Evolutionary conservation across 2,888 invertebrate species (phyloP).

Genomic region (Isoperla grammatica): DNA sequence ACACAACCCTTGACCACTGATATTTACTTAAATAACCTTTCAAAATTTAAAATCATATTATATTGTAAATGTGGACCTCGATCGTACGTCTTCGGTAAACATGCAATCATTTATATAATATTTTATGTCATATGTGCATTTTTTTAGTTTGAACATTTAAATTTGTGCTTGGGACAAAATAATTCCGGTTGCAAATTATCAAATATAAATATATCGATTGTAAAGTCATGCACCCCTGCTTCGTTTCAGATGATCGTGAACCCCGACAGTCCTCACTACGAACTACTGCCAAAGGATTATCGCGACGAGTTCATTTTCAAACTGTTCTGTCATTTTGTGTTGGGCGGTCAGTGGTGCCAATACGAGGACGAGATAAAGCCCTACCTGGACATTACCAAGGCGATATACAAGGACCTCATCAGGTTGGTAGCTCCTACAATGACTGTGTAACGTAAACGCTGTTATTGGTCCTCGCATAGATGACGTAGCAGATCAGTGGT

Average conservation of each 20-base stretch:
- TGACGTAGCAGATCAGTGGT: neutral
- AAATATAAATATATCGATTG: no score
- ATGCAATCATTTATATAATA: no score
- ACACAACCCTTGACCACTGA: no score
- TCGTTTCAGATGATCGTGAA: constrained; percentile 43
- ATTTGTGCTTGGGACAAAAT: no score
- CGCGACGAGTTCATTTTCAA: constrained; percentile 51
- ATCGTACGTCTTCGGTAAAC: no score
- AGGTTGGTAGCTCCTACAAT: constrained; percentile 40
- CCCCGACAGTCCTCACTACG: constrained; percentile 46
- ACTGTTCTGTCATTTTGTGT: constrained; percentile 49
- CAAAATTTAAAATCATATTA: no score
- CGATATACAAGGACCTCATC: constrained; percentile 52
- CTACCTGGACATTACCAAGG: constrained; percentile 48
- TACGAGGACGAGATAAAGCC: constrained; percentile 50
- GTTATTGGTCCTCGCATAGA: constrained; percentile 15
- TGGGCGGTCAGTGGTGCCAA: constrained; percentile 51
- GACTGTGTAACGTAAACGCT: constrained; percentile 19
- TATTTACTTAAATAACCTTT: no score
- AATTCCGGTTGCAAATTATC: no score
- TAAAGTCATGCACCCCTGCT: no score
- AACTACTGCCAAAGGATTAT: constrained; percentile 45
- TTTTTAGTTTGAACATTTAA: no score
- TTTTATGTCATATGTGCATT: no score
- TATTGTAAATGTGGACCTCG: no score